Conservation (phyloP, 2,888 invertebrate genomes). For the Eristalis intricaria region DNA sequence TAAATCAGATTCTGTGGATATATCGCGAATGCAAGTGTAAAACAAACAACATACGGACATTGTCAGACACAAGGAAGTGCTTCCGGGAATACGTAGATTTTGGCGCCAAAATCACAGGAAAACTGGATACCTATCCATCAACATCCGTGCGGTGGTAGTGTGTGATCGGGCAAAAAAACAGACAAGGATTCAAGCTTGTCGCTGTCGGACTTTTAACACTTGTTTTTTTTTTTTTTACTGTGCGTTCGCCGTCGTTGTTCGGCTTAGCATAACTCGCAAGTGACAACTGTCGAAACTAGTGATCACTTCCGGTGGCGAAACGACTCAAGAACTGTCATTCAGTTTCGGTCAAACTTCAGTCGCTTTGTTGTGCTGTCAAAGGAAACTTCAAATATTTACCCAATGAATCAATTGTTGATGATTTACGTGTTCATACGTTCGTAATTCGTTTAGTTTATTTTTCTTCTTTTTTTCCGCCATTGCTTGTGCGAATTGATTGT, state of each 20-base stretch:
- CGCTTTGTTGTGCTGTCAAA: neutral
- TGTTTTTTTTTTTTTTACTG: neutral
- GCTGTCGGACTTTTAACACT: neutral
- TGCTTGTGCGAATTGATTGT: conserved; percentile 27
- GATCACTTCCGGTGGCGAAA: conserved; percentile 46
- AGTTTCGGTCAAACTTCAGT: neutral
- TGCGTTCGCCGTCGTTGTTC: neutral
- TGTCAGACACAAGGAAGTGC: conserved; percentile 36
- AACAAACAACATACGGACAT: neutral
- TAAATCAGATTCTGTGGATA: conserved; percentile 31
- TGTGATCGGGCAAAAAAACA: neutral
- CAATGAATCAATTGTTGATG: conserved; percentile 19
- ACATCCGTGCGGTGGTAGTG: conserved; percentile 7
- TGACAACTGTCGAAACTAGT: conserved; percentile 22
- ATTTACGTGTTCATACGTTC: conserved; percentile 7
- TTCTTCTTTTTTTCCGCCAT: neutral
- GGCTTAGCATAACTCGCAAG: neutral
- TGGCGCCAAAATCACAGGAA: conserved; percentile 40
- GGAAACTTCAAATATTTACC: conserved; percentile 1
- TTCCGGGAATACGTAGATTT: conserved; percentile 32
- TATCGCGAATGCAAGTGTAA: neutral
- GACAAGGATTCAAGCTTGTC: neutral
- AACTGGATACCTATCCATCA: neutral
- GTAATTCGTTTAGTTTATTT: neutral
- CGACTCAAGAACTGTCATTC: conserved; percentile 1